These are phyloP conservation scores for Potamarius usumacintae DNA, from an alignment of 2,113 vertebrate species.

Conservation along the genomic window DNA sequence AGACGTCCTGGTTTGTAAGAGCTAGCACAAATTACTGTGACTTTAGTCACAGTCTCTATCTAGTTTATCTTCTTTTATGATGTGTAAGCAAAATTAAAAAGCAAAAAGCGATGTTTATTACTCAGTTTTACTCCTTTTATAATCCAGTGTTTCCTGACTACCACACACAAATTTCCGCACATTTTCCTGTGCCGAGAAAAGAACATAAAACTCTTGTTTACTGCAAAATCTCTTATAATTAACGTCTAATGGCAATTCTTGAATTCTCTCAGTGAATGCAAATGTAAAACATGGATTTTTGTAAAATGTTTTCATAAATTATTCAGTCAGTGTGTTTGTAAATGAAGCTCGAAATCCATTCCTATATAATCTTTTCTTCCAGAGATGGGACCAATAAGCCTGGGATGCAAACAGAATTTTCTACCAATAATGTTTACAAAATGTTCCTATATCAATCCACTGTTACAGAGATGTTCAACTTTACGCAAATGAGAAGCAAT, in stretches of 20 bases:
- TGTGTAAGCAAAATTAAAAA: background rate
- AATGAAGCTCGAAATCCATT: background rate
- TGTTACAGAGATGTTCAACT: background rate
- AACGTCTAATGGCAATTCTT: background rate
- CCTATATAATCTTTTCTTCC: background rate
- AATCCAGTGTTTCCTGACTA: background rate
- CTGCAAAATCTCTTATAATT: background rate
- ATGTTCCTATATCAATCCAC: background rate
- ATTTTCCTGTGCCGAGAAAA: background rate
- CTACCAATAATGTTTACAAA: background rate
- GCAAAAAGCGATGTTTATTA: background rate
- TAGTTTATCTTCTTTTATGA: too few species aligned
- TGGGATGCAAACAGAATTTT: background rate
- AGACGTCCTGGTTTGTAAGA: too few species aligned
- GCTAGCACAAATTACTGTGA: too few species aligned
- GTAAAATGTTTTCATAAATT: slow-evolving; percentile 1
- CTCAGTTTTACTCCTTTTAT: background rate
- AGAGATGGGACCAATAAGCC: background rate
- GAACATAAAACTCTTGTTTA: background rate
- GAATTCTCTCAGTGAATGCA: background rate
- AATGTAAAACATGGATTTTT: background rate
- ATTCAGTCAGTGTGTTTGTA: slow-evolving; percentile 9
- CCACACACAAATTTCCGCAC: background rate
- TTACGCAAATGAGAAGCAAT: background rate
- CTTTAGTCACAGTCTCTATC: too few species aligned